Conservation (phyloP, 2,113 vertebrate species). For the Phylloscopus trochilus region DNA sequence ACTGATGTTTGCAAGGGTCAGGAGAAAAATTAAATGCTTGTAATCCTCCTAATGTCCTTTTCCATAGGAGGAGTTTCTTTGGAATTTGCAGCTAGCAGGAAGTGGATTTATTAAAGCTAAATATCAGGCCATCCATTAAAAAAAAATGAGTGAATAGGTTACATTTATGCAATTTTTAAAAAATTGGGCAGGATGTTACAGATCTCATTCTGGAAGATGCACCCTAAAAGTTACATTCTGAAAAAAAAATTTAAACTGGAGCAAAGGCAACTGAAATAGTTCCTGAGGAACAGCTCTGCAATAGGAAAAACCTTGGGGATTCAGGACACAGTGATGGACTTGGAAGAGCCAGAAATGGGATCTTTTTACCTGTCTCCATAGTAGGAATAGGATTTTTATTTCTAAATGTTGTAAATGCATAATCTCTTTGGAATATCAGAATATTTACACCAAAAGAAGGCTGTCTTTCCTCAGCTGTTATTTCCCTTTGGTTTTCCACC, state of each 20-base stretch:
- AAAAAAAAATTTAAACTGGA: background rate
- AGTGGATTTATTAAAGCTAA: background rate
- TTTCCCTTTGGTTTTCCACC: background rate
- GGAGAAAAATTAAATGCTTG: background rate
- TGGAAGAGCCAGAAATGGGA: background rate
- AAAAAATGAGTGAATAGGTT: background rate
- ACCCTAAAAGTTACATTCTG: background rate
- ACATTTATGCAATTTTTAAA: background rate
- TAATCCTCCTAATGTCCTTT: background rate
- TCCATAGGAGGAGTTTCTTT: background rate
- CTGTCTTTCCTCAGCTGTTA: background rate
- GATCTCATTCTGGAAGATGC: background rate
- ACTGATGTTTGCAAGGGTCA: background rate
- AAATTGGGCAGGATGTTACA: background rate
- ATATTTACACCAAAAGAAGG: background rate
- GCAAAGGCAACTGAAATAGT: background rate
- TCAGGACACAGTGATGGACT: background rate
- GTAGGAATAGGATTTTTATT: background rate
- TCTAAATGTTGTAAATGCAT: background rate
- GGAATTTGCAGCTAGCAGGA: background rate
- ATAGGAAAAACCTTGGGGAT: background rate
- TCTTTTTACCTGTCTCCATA: background rate
- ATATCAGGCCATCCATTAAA: background rate
- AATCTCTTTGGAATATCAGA: background rate
- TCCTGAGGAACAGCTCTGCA: background rate